Evolutionary conservation across 1,140 invertebrate species (phyloP).

Genomic region (Anastatus disparis): DNA sequence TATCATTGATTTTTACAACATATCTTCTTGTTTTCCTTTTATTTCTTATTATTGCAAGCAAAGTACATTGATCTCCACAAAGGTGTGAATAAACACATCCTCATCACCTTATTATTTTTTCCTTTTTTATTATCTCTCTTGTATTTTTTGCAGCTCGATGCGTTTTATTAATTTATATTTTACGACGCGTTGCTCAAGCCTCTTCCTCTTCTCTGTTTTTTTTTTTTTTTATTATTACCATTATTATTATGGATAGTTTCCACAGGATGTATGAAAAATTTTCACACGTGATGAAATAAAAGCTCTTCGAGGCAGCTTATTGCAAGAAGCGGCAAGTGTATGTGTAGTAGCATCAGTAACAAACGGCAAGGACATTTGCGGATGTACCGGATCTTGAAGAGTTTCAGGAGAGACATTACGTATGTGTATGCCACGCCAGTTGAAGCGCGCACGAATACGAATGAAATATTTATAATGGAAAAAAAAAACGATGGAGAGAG

Average conservation of each 20-base stretch:
- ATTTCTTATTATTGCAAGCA: too few relatives aligned
- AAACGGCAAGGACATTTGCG: too few relatives aligned
- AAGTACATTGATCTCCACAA: slow-evolving; percentile 1
- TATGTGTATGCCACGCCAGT: slow-evolving; percentile 45
- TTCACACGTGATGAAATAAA: slow-evolving; percentile 53
- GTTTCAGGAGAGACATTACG: slow-evolving; percentile 39
- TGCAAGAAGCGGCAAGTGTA: not conserved
- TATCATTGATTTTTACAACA: not conserved
- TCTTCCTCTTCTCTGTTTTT: not conserved
- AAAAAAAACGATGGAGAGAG: too few relatives aligned
- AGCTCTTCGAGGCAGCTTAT: slow-evolving; percentile 39
- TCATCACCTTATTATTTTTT: too few relatives aligned
- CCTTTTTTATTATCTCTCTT: too few relatives aligned
- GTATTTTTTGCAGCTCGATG: slow-evolving; percentile 39
- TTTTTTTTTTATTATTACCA: slow-evolving; percentile 31
- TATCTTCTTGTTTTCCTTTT: not conserved
- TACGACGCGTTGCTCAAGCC: slow-evolving; percentile 34
- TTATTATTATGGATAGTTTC: too few relatives aligned
- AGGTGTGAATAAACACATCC: slow-evolving; percentile 24
- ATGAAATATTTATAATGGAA: slow-evolving; percentile 57
- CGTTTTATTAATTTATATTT: slow-evolving; percentile 54
- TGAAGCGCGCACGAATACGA: slow-evolving; percentile 42
- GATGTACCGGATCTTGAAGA: too few relatives aligned
- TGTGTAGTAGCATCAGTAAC: too few relatives aligned
- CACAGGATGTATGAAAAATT: slow-evolving; percentile 49